Base-by-base conservation (phyloP, 1,140 invertebrate species). In the Drosophila kohkoa region DNA sequence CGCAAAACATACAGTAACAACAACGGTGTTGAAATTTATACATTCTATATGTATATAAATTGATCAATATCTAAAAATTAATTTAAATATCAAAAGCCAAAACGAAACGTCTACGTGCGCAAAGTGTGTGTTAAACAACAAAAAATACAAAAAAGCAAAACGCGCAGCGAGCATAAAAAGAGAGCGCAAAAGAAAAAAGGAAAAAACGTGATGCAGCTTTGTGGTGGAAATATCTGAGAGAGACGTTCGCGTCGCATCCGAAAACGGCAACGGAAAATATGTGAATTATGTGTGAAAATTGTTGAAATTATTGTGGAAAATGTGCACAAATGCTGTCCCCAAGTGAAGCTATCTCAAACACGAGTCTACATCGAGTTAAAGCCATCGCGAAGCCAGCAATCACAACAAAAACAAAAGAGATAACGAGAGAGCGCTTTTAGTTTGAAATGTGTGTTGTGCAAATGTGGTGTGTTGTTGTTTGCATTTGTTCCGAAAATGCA, bases 241-340 rank as follows among this genome's bases (percentile, higher is more conserved):
- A 80, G 69, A 66, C 81, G 77, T 80, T 68, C 65, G 76, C 57
- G 69, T 51, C 28, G 54, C 65, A 63, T 66, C 72, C 35, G 7
- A 38, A 25, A 38, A 10, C 8, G 35, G 67, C n/a, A 52, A 46
- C 46, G 65, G n/a, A 72, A 75, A 72, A 79, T 72, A 74, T 80
- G 83, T 83, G 63, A 87, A 82, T 80, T 79, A 88, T 88, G 77
- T 87, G 83, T 87, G 83, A 87, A 87, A 87, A 88, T 83, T 75
- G 69, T 80, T 75, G 54, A 67, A 89, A 87, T 77, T 72, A 32
- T 78, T 57, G 48, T 75, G 64, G 30, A 72, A 89, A 83, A 75
- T 75, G 85, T 80, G 83, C 41, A 57, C 73, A 71, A 77, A 79
- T 62, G 72, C 65, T 55, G 62, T 48, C 41, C 30, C 30, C 25